These are phyloP conservation scores for Perognathus longimembris DNA, from an alignment of 2,113 vertebrate genomes.

Conservation along the genomic window DNA sequence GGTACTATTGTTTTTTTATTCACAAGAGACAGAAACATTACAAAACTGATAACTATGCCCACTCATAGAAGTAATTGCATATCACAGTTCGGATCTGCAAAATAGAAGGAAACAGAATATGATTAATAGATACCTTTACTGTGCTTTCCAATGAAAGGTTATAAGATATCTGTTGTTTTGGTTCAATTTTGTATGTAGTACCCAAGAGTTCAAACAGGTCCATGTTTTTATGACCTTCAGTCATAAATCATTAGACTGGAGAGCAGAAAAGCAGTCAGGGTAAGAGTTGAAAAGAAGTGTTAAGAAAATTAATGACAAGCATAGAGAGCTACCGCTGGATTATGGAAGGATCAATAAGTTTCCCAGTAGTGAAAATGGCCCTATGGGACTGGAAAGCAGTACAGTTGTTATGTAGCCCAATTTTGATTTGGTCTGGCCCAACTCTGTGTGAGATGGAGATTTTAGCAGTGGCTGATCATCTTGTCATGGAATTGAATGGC, in stretches of 20 bases:
- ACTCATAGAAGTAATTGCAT: not conserved
- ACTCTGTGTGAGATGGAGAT: constrained; percentile 18
- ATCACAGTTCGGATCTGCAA: not conserved
- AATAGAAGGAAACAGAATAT: not conserved
- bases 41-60: not conserved
- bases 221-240: constrained; percentile 34
- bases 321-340: not conserved
- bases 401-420: not conserved
- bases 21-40: not conserved
- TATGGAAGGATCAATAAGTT: not conserved
- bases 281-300: constrained; percentile 16
- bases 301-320: constrained; percentile 31
- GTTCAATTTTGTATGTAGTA: constrained; percentile 17
- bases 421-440: constrained; percentile 17
- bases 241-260: not conserved
- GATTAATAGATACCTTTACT: not conserved
- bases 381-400: not conserved
- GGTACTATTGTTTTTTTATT: constrained; percentile 25
- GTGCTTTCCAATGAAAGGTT: constrained; percentile 4
- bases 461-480: not conserved
- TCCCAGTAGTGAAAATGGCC: constrained; percentile 11
- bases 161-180: constrained; percentile 5
- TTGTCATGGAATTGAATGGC: constrained; percentile 24
- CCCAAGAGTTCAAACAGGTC: constrained; percentile 34
- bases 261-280: not conserved